Base-by-base conservation (phyloP, 2,797 vertebrate species). In the Rhinatrema bivittatum region DNA sequence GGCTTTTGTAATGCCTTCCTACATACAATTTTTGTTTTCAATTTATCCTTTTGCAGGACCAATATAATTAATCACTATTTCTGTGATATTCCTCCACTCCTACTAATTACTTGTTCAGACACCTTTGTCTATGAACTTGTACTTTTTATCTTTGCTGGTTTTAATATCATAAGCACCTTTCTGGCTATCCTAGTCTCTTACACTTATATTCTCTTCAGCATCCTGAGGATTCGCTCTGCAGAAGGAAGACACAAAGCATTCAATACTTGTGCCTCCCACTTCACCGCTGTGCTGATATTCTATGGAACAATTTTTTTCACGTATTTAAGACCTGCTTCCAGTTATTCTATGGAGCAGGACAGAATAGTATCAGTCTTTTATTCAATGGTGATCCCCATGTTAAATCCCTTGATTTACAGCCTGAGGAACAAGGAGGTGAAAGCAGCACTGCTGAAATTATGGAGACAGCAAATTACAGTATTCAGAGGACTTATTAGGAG, bases 371-470 rank as follows among this genome's bases (percentile, higher is more conserved):
- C 53, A 4, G n/a, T 56, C 4, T 56, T 56, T 33, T 50, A 50
- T 25, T 41, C 42, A 7, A 26, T 50, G 21, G 26, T 50, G 13
- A 56, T 47, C 9, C 53, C 46, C 10, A 43, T 47, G 11, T 16
- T 55, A n/a, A 55, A 50, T 22, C 52, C 52, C 16, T 20, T 49
- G 2, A 49, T 54, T 25, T 48, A 54, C 19, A 44, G 51, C 17
- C 17, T 55, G 5, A 49, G 52, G 20, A 55, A 55, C 18, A 48
- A 48, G 13, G 52, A 55, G 9, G 41, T 50, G 6, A 55, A 55
- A 29, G 39, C 21, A 9, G 37, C 42, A 12, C 24, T 56, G 16
- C 11, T 16, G 11, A 37, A 49, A 25, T 11, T 19, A 13, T n/a
- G n/a, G n/a, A n/a, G n/a, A n/a, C n/a, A n/a, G n/a, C n/a, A n/a